A percentile compares a stretch with the other conserved stretches of the same genome.
Conservation (phyloP, 2,113 vertebrate species). For the Spermophilus dauricus region DNA sequence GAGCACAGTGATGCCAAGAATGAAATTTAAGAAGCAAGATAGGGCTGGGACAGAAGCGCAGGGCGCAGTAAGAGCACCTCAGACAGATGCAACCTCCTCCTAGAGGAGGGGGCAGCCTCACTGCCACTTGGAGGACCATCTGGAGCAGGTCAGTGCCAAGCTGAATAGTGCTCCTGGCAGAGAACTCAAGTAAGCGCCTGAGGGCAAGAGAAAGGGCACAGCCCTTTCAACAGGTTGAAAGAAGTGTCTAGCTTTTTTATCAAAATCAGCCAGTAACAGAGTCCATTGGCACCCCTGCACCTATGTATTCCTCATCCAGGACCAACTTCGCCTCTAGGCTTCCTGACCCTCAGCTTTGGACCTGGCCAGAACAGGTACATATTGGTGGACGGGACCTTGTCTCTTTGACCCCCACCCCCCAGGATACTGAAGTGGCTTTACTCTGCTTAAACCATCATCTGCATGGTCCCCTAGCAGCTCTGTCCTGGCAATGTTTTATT, state of each 20-base stretch:
- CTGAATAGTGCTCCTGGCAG: background rate
- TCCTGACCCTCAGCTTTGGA: background rate
- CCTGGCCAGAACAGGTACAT: background rate
- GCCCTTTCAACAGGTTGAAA: background rate
- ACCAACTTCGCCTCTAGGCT: background rate
- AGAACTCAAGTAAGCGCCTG: background rate
- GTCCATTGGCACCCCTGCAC: background rate
- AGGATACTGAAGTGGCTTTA: background rate
- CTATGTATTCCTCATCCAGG: background rate
- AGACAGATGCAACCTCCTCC: background rate
- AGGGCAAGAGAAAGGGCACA: too few species aligned
- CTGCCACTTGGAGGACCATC: background rate
- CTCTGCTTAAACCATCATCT: background rate
- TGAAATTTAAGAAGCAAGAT: background rate
- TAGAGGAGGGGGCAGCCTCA: background rate
- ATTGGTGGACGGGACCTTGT: background rate
- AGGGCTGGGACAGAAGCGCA: background rate
- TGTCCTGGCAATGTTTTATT: background rate
- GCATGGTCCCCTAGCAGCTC: background rate
- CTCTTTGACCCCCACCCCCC: background rate
- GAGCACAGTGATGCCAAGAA: background rate
- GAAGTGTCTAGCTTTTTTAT: background rate
- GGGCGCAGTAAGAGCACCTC: background rate
- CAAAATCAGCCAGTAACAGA: background rate
- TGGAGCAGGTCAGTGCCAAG: background rate